Percentiles rank a stretch among this genome's conserved stretches.
Evolutionary conservation across 2,888 invertebrate species (phyloP).

Genomic region (Sisyra terminalis): DNA sequence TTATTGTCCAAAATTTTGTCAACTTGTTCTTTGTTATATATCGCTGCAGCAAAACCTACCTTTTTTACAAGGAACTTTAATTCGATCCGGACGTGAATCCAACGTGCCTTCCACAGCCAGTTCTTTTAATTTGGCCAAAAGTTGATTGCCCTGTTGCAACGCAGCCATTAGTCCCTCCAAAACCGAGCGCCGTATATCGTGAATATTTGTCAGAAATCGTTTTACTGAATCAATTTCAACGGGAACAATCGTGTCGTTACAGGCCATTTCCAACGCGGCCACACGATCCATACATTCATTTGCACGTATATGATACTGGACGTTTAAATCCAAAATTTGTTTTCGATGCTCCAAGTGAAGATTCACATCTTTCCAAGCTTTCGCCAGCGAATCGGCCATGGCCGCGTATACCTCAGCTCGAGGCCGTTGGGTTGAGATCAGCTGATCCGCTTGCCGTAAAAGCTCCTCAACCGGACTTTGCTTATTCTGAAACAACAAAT

Average conservation of each 20-base stretch:
- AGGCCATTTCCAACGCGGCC: slow-evolving; percentile 49
- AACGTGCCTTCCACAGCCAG: slow-evolving; percentile 56
- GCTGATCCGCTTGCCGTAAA: slow-evolving; percentile 69
- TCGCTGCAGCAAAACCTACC: slow-evolving; percentile 19
- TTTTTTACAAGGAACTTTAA: slow-evolving; percentile 27
- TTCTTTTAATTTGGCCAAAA: slow-evolving; percentile 57
- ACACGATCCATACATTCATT: slow-evolving; percentile 51
- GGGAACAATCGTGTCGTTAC: slow-evolving; percentile 47
- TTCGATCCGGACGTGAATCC: slow-evolving; percentile 51
- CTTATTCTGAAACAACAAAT: slow-evolving; percentile 43
- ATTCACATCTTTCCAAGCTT: slow-evolving; percentile 72
- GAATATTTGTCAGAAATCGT: slow-evolving; percentile 48
- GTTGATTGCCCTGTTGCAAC: slow-evolving; percentile 58
- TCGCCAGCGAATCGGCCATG: slow-evolving; percentile 66
- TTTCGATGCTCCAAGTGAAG: slow-evolving; percentile 59
- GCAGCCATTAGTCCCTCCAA: slow-evolving; percentile 65
- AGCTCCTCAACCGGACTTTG: slow-evolving; percentile 80
- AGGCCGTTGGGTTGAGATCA: slow-evolving; percentile 61
- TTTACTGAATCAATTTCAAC: slow-evolving; percentile 56
- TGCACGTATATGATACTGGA: slow-evolving; percentile 58
- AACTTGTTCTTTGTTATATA: too few species aligned
- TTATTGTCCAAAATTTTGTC: too few species aligned
- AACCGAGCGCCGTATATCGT: slow-evolving; percentile 52
- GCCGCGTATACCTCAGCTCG: slow-evolving; percentile 68
- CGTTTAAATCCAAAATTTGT: slow-evolving; percentile 58